Conservation (phyloP, 1,140 invertebrate species). For the Cardiocondyla obscurior region DNA sequence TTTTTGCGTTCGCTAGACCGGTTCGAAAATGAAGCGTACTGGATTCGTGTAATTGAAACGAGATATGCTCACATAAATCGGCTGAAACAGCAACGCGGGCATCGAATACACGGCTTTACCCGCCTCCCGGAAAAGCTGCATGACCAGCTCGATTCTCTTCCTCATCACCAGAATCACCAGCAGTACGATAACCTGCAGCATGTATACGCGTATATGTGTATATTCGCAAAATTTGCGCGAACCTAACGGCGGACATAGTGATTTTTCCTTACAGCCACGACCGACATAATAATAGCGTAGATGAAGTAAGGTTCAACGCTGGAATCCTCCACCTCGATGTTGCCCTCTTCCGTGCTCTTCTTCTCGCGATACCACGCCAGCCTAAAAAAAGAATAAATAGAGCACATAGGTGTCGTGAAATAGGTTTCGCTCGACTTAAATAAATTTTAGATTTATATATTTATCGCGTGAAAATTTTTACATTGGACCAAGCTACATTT, state of each 20-base stretch:
- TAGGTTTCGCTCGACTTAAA: not conserved
- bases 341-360: constrained; percentile 69
- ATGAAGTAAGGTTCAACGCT: constrained; percentile 81
- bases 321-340: constrained; percentile 79
- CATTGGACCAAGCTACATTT: not conserved
- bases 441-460: not conserved
- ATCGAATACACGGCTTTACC: constrained; percentile 89
- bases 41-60: not conserved
- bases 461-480: not conserved
- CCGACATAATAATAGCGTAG: constrained; percentile 86
- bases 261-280: constrained; percentile 84
- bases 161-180: constrained; percentile 89
- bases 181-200: constrained; percentile 84
- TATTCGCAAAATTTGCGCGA: not conserved
- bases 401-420: too few relatives aligned
- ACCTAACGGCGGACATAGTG: not conserved
- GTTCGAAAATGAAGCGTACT: not conserved
- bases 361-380: constrained; percentile 74
- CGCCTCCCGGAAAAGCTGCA: constrained; percentile 90
- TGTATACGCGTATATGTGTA: not conserved
- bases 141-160: constrained; percentile 88
- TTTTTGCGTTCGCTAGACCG: not conserved
- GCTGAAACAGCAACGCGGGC: constrained; percentile 90
- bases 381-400: constrained; percentile 64
- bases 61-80: constrained; percentile 86